Conservation (phyloP, 1,140 invertebrate species). For the Oreohelix idahoensis region DNA sequence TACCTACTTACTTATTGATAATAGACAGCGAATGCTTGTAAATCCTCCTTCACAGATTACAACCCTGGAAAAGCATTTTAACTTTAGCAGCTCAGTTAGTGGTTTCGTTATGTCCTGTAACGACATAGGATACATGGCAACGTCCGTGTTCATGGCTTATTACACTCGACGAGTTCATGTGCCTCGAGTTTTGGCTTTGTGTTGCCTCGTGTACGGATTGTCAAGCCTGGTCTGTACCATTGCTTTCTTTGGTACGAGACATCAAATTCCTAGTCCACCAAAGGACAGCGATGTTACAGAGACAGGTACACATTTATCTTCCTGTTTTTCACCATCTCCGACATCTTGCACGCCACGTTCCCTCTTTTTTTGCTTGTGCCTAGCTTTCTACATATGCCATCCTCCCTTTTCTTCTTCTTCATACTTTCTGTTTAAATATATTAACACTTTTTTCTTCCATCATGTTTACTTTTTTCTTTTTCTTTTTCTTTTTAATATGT, state of each 20-base stretch:
- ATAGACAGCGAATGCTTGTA: no score
- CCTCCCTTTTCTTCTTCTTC: no score
- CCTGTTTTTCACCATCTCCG: no score
- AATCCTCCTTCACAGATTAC: slow-evolving; percentile 62
- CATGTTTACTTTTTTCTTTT: no score
- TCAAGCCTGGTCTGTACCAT: slow-evolving; percentile 60
- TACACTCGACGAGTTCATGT: slow-evolving; percentile 57
- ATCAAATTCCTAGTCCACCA: slow-evolving; percentile 8
- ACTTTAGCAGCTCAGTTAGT: slow-evolving; percentile 60
- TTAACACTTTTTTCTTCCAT: no score
- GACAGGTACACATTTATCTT: no score
- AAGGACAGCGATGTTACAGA: neutral
- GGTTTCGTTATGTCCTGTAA: slow-evolving; percentile 64
- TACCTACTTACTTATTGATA: no score
- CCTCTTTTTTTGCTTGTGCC: no score
- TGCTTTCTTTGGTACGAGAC: slow-evolving; percentile 54
- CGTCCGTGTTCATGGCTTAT: slow-evolving; percentile 58
- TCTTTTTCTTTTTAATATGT: no score
- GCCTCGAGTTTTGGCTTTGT: slow-evolving; percentile 56
- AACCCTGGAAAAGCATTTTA: slow-evolving; percentile 63
- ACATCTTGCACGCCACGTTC: no score
- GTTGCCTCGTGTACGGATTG: slow-evolving; percentile 56
- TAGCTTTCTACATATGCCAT: no score
- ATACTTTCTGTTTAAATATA: no score
- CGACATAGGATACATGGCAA: slow-evolving; percentile 63